Evolutionary conservation across 2,888 invertebrate genomes (phyloP).

Genomic region (Papilio protenor): DNA sequence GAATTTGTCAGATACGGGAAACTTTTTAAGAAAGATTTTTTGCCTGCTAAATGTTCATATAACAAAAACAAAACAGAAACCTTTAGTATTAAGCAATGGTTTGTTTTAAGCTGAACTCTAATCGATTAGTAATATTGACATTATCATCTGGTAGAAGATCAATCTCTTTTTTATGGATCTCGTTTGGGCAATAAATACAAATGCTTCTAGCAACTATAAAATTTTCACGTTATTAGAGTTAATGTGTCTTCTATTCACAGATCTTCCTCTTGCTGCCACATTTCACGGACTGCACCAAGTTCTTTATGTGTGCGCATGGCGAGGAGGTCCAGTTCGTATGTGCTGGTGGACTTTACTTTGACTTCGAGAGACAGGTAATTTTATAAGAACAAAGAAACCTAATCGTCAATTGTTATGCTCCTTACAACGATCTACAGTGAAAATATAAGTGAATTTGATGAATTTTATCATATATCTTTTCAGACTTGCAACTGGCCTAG

Average conservation of each 20-base stretch:
- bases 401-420: neutral
- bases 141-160: too few species aligned
- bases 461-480: neutral
- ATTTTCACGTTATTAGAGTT: neutral
- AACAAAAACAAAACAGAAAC: too few species aligned
- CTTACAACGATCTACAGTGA: neutral
- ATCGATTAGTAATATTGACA: too few species aligned
- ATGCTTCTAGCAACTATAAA: neutral
- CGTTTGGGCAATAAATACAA: too few species aligned
- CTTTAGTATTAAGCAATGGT: too few species aligned
- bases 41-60: too few species aligned
- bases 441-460: too few species aligned
- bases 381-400: neutral
- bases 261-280: constrained; percentile 69
- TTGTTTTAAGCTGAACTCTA: too few species aligned
- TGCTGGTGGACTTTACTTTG: constrained; percentile 58
- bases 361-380: constrained; percentile 70
- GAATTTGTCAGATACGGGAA: too few species aligned
- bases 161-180: too few species aligned
- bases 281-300: constrained; percentile 65
- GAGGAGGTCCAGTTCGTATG: constrained; percentile 65
- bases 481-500: constrained; percentile 65
- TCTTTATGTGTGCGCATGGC: constrained; percentile 71
- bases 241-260: constrained; percentile 51
- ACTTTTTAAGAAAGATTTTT: too few species aligned